Evolutionary conservation across 2,113 vertebrate genomes (phyloP), one percentile per base, ranked within the genome.

Genomic region (Paradoxurus hermaphroditus): DNA sequence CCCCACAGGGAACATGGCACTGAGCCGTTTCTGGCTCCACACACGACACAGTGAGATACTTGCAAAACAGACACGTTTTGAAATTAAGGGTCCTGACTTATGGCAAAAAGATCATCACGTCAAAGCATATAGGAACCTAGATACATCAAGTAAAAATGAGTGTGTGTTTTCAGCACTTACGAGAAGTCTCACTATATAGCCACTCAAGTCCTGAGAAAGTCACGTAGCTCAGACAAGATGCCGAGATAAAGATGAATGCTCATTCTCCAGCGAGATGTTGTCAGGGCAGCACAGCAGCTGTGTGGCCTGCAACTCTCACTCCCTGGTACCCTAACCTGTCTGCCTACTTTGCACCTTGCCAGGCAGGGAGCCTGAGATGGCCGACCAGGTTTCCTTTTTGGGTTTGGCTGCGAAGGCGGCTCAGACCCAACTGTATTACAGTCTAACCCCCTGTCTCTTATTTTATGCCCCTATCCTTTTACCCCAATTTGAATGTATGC

Each of bases 201-300:
- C 62, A 63, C 65, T 21, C 14, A 68, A 65, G 25, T 34, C 31
- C 81, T 14, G 9, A 44, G 46, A 75, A 65, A 83, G 79, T 0
- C 1, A n/a, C 0, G 15, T n/a, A 19, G 23, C 84, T 79, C n/a
- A 46, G 53, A 95, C 36, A 13, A 41, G 12, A 31, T 0, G 31
- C n/a, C 25, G 19, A 4, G 8, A 12, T n/a, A 8, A 39, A 56
- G 41, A n/a, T 4, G 2, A 13, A 51, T 0, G 7, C 2, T 46
- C 1, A n/a, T 53, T 79, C 77, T 44, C 72, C 23, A 21, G 1
- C 7, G 19, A 14, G 51, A 23, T 2, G 3, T 51, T 77, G 53
- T 63, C 72, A 39, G 41, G 65, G 34, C 59, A 62, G 44, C 51
- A 13, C 4, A 27, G 62, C 29, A 23, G 4, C 2, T 3, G 11